Conservation (phyloP, 2,888 invertebrate species). For the Ypsolopha sequella region DNA sequence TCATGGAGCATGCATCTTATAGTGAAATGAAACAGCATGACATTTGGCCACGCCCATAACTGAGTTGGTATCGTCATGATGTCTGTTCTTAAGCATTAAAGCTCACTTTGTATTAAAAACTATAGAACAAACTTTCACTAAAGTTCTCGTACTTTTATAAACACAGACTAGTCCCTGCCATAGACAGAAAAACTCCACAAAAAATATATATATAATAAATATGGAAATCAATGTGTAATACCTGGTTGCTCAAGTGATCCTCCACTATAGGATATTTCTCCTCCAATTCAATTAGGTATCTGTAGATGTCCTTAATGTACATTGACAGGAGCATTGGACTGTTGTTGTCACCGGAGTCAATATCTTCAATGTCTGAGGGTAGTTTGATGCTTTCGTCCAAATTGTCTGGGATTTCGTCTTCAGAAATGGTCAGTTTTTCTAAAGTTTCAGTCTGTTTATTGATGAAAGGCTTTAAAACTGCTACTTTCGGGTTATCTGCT, state of each 20-base stretch:
- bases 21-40: too few relatives aligned
- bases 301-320: constrained; percentile 92
- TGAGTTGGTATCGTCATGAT: too few relatives aligned
- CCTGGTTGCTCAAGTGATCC: constrained; percentile 77
- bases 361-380: constrained; percentile 73
- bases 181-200: neutral
- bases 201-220: neutral
- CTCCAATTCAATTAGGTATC: constrained; percentile 84
- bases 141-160: too few relatives aligned
- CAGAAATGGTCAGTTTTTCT: neutral
- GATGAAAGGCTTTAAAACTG: neutral
- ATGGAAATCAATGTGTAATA: constrained; percentile 10
- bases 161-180: too few relatives aligned
- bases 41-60: too few relatives aligned
- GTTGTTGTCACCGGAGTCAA: constrained; percentile 79
- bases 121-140: too few relatives aligned
- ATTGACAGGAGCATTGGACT: constrained; percentile 85
- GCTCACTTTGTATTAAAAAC: too few relatives aligned
- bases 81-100: too few relatives aligned
- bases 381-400: constrained; percentile 11
- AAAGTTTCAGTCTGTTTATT: neutral
- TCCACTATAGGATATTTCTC: constrained; percentile 72
- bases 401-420: neutral
- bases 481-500: constrained; percentile 6
- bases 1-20: too few relatives aligned